Conservation (phyloP, 1,140 invertebrate genomes). For the Trissolcus basalis region DNA sequence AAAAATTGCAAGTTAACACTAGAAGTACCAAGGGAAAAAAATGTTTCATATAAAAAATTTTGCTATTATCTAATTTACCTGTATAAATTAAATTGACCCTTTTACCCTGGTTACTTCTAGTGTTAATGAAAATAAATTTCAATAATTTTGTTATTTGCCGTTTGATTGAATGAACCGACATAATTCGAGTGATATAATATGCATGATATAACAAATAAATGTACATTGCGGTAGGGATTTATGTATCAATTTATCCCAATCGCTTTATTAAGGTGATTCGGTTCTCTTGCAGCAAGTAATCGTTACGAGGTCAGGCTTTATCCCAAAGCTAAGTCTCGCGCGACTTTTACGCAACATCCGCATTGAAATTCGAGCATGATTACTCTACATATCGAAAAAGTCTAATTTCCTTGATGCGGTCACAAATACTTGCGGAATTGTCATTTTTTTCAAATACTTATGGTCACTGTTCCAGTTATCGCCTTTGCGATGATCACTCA, state of each 20-base stretch:
- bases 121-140: too few species aligned
- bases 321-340: slow-evolving; percentile 28
- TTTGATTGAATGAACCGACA: too few species aligned
- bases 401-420: slow-evolving; percentile 30
- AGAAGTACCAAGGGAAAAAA: too few species aligned
- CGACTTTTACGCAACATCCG: slow-evolving; percentile 19
- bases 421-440: slow-evolving; percentile 10
- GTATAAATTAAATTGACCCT: too few species aligned
- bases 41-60: too few species aligned
- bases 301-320: slow-evolving; percentile 40
- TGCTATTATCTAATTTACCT: too few species aligned
- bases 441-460: slow-evolving; percentile 4
- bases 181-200: too few species aligned
- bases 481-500: background rate
- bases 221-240: too few species aligned
- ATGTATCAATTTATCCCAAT: slow-evolving; percentile 28
- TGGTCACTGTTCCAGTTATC: slow-evolving; percentile 14
- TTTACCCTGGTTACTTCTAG: too few species aligned
- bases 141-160: too few species aligned
- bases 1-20: too few species aligned
- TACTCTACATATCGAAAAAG: slow-evolving; percentile 30
- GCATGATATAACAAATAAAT: too few species aligned
- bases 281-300: slow-evolving; percentile 11
- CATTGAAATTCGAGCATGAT: slow-evolving; percentile 32
- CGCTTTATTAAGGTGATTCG: slow-evolving; percentile 41